A percentile compares a stretch with the other conserved stretches of the same genome.
Conservation (phyloP, 23 tunicate genomes). For the Ciona savignyi region DNA sequence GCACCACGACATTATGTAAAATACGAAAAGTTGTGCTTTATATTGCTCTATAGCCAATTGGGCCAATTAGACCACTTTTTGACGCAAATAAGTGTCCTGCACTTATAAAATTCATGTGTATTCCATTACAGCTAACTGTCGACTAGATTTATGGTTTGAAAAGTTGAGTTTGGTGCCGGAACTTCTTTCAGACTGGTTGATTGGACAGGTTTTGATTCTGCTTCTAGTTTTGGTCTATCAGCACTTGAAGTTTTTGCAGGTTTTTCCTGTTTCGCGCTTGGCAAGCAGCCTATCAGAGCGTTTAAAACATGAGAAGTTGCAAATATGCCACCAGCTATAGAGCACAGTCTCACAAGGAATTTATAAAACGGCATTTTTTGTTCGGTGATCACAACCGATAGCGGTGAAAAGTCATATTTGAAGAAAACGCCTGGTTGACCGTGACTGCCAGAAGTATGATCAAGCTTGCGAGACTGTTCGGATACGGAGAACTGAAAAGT, state of each 20-base stretch:
- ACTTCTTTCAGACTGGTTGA: not conserved
- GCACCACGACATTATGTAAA: too few species aligned
- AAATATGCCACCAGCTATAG: constrained; percentile 63
- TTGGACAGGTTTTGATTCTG: not conserved
- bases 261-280: not conserved
- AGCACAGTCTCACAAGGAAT: constrained; percentile 57
- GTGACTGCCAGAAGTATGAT: constrained; percentile 51
- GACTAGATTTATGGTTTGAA: not conserved
- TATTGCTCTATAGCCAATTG: too few species aligned
- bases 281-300: constrained; percentile 11
- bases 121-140: too few species aligned
- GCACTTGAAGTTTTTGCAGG: not conserved
- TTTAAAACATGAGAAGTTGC: constrained; percentile 62
- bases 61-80: too few species aligned
- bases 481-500: constrained; percentile 70
- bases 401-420: constrained; percentile 70
- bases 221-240: constrained; percentile 2
- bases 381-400: constrained; percentile 41
- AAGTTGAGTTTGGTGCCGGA: not conserved
- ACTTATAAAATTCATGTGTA: too few species aligned
- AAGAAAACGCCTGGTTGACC: constrained; percentile 75
- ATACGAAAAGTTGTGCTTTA: too few species aligned
- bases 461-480: constrained; percentile 37
- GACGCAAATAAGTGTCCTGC: too few species aligned
- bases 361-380: constrained; percentile 45